Conservation (phyloP, 2,888 invertebrate species). For the Lepeophtheirus nordmannii region DNA sequence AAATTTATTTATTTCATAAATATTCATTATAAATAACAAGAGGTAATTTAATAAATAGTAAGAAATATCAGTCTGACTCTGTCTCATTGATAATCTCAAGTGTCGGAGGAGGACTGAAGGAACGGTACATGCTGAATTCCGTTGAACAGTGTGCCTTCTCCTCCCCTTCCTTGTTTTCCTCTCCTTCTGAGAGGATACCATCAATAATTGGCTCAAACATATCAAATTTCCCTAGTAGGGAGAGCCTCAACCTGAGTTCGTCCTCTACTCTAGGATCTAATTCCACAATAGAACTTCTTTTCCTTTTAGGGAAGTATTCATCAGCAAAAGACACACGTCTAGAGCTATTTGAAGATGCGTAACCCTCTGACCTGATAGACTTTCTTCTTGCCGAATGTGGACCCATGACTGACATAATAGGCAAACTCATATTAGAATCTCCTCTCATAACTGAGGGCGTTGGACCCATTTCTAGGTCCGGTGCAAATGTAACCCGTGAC, state of each 20-base stretch:
- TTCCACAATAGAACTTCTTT: neutral
- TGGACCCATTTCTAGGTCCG: neutral
- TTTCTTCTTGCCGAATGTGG: neutral
- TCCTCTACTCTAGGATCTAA: neutral
- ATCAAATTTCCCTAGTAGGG: neutral
- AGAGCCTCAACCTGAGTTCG: neutral
- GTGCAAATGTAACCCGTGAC: neutral
- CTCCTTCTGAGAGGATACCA: neutral
- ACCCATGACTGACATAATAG: neutral
- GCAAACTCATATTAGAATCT: neutral
- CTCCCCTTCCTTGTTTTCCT: neutral
- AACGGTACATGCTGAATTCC: neutral
- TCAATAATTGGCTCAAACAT: neutral
- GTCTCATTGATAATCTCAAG: neutral
- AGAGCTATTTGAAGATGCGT: neutral
- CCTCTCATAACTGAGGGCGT: neutral
- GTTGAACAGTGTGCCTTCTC: neutral
- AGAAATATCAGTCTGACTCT: neutral
- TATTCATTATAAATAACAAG: neutral
- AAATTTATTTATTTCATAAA: neutral
- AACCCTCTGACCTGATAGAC: neutral
- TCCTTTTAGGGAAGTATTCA: neutral
- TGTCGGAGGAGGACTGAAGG: slow-evolving; percentile 4
- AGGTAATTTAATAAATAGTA: neutral
- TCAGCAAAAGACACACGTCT: neutral